These are phyloP conservation scores for cat (Felis catus) DNA, from an alignment of 2,113 vertebrate genomes.

Conservation along the genomic window DNA sequence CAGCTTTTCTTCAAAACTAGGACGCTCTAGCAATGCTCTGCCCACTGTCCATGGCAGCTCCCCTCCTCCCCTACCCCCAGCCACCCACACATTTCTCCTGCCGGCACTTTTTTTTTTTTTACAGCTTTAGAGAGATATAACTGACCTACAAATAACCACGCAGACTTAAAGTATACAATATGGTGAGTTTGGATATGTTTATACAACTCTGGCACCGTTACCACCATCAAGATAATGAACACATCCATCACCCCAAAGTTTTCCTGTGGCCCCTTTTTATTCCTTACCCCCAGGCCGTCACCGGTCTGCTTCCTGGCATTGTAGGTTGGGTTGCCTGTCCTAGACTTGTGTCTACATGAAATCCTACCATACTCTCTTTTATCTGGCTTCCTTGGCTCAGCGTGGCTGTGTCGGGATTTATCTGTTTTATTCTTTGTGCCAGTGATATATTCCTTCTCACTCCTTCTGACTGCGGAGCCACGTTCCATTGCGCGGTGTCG, in stretches of 20 bases:
- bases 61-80: not conserved
- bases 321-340: not conserved
- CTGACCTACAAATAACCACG: not conserved
- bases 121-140: not conserved
- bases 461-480: fast-evolving
- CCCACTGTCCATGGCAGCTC: fast-evolving
- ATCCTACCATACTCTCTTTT: not conserved
- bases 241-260: no score
- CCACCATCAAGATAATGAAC: no score
- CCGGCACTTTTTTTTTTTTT: not conserved
- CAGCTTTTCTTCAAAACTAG: not conserved
- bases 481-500: fast-evolving
- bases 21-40: fast-evolving
- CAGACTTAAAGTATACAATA: not conserved
- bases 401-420: no score
- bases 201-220: not conserved
- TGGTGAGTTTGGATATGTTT: not conserved
- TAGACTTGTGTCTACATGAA: not conserved
- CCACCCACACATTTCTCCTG: not conserved
- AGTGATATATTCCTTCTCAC: not conserved
- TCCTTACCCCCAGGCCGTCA: not conserved
- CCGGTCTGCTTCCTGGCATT: not conserved
- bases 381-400: not conserved
- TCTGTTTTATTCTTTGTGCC: not conserved
- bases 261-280: not conserved